A percentile compares a stretch with the other conserved stretches of the same genome.
phyloP scores from a whole-genome alignment of 2,113 vertebrate species.

The Hiodon tergisus region DNA sequence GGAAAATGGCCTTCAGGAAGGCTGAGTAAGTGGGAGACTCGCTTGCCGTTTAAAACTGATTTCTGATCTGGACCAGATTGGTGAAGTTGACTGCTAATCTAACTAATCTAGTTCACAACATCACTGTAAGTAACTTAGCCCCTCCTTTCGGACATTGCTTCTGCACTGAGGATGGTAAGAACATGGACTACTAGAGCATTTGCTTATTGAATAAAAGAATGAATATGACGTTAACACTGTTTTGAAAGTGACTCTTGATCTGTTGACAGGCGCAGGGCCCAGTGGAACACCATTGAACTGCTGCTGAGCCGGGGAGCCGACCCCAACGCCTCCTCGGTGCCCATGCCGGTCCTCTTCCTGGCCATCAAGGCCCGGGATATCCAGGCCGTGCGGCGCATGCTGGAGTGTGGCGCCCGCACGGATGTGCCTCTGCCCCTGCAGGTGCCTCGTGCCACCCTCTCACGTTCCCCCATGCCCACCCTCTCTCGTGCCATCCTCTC shows the following conservation, averaged over 20 bases:
- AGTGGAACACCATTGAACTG: constrained; percentile 65
- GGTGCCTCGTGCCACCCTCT: constrained; percentile 45
- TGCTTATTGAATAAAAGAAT: too few relatives aligned
- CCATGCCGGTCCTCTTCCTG: constrained; percentile 70
- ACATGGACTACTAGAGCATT: too few relatives aligned
- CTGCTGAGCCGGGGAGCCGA: constrained; percentile 72
- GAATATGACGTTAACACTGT: background rate
- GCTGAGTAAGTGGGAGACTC: constrained; percentile 42
- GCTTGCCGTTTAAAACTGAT: background rate
- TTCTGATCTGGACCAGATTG: too few relatives aligned
- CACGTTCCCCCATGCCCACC: too few relatives aligned
- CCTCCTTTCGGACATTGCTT: too few relatives aligned
- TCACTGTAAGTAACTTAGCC: too few relatives aligned
- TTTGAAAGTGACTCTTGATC: too few relatives aligned
- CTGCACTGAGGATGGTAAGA: too few relatives aligned
- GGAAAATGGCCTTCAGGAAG: constrained; percentile 51
- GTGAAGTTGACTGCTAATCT: too few relatives aligned
- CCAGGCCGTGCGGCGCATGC: constrained; percentile 59
- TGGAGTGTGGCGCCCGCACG: constrained; percentile 67
- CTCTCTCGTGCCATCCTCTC: too few relatives aligned
- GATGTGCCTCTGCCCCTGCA: constrained; percentile 59
- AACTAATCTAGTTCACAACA: too few relatives aligned
- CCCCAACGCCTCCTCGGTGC: constrained; percentile 64
- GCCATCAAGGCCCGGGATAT: constrained; percentile 69
- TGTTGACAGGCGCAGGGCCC: constrained; percentile 48